Conservation (phyloP, 2,888 invertebrate genomes). For the Microctonus brassicae region DNA sequence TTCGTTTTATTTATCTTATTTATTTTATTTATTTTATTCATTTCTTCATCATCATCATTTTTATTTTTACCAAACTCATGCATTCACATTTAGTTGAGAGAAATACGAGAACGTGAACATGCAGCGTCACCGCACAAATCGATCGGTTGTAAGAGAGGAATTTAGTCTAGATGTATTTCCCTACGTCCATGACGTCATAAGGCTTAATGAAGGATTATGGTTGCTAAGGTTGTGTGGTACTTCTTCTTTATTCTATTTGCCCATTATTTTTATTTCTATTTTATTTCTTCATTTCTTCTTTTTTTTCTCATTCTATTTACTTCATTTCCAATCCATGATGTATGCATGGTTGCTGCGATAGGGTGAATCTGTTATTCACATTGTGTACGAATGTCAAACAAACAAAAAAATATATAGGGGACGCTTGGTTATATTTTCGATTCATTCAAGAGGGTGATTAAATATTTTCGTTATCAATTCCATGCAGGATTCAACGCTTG, state of each 20-base stretch:
- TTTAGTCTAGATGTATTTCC: conserved; percentile 2
- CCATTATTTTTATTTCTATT: background rate
- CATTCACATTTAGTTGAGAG: background rate
- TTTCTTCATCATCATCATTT: background rate
- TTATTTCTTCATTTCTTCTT: background rate
- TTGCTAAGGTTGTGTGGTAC: background rate
- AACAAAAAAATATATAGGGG: background rate
- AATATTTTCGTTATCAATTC: conserved; percentile 1
- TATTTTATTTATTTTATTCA: background rate
- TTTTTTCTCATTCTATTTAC: background rate
- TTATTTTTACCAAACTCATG: background rate
- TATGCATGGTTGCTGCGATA: background rate
- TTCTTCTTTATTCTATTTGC: conserved; percentile 7
- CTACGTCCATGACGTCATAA: conserved; percentile 5
- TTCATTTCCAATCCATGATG: background rate
- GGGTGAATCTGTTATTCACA: background rate
- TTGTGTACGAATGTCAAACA: background rate
- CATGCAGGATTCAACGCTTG: background rate
- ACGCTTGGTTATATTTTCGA: background rate
- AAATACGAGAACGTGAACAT: background rate
- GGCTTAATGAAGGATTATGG: background rate
- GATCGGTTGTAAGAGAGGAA: background rate
- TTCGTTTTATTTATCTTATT: background rate
- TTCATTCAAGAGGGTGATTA: conserved; percentile 3
- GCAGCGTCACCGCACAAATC: background rate